Evolutionary conservation across 2,797 vertebrate species (phyloP).

Genomic region (Synaphobranchus kaupii): DNA sequence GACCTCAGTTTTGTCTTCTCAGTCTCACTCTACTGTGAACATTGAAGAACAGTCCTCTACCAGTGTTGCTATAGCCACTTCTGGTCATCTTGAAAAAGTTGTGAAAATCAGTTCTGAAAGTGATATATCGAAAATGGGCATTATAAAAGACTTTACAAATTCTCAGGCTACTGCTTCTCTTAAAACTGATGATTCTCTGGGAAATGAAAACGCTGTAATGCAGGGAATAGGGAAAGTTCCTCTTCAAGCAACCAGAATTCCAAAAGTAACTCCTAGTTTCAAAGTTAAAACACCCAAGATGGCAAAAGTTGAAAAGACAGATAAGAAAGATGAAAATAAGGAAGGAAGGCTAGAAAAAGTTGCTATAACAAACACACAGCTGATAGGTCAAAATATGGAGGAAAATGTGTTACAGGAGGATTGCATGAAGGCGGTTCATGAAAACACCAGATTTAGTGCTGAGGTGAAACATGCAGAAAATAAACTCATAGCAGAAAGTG

Average conservation of each 20-base stretch:
- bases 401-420: conserved; percentile 44
- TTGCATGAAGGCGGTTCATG: conserved; percentile 45
- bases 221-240: conserved; percentile 47
- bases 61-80: conserved; percentile 30
- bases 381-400: conserved; percentile 53
- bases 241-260: conserved; percentile 45
- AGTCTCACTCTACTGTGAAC: conserved; percentile 51
- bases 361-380: conserved; percentile 50
- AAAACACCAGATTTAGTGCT: conserved; percentile 52
- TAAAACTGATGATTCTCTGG: conserved; percentile 56
- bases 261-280: conserved; percentile 56
- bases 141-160: conserved; percentile 51
- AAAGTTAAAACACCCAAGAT: conserved; percentile 64
- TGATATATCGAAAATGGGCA: conserved; percentile 40
- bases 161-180: conserved; percentile 50
- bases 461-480: conserved; percentile 47
- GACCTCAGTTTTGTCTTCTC: conserved; percentile 58
- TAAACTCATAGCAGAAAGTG: conserved; percentile 34
- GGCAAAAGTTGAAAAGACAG: conserved; percentile 56
- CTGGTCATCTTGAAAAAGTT: conserved; percentile 52
- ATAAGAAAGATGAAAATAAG: conserved; percentile 63
- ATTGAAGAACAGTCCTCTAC: conserved; percentile 49
- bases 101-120: conserved; percentile 44
- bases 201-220: conserved; percentile 44
- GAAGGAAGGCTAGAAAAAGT: conserved; percentile 62